A percentile compares a stretch with the other conserved stretches of the same genome.
Conservation (phyloP, 1,140 invertebrate genomes). For the Drosophila ercepeae region DNA sequence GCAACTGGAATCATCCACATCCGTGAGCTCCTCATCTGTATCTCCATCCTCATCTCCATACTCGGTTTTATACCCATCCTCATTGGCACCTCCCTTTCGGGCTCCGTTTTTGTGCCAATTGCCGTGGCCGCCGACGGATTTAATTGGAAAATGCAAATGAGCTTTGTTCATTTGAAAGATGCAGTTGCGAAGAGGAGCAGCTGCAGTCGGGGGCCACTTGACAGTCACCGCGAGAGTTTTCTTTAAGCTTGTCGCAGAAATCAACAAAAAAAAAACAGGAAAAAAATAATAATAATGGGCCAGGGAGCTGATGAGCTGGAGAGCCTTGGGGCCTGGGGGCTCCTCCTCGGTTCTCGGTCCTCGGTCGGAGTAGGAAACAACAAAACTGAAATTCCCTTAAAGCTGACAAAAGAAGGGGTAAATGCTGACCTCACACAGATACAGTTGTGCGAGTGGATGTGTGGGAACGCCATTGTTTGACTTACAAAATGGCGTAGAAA, state of each 20-base stretch:
- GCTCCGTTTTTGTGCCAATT: constrained; percentile 37
- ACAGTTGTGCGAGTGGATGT: constrained; percentile 20
- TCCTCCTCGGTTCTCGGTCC: too few relatives aligned
- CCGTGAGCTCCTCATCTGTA: constrained; percentile 16
- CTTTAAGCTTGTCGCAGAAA: constrained; percentile 59
- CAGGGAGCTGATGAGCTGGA: neutral
- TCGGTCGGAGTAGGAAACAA: constrained; percentile 1
- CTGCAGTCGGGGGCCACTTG: constrained; percentile 56
- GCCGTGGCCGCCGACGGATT: constrained; percentile 65
- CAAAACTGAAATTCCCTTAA: constrained; percentile 62
- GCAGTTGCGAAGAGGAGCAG: constrained; percentile 51
- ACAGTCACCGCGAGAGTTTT: constrained; percentile 62
- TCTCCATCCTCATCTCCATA: neutral
- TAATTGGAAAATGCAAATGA: constrained; percentile 82
- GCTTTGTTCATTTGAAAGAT: constrained; percentile 82
- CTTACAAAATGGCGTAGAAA: constrained; percentile 80
- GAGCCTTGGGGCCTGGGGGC: neutral
- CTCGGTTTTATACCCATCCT: constrained; percentile 1
- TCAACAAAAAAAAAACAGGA: constrained; percentile 23
- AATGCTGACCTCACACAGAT: constrained; percentile 54
- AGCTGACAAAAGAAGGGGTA: constrained; percentile 60
- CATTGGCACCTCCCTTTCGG: neutral
- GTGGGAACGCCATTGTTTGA: constrained; percentile 69
- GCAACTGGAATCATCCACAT: constrained; percentile 29
- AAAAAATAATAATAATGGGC: constrained; percentile 21